phyloP scores from a whole-genome alignment of 1,140 invertebrate species.

The Plutomurus gul region DNA sequence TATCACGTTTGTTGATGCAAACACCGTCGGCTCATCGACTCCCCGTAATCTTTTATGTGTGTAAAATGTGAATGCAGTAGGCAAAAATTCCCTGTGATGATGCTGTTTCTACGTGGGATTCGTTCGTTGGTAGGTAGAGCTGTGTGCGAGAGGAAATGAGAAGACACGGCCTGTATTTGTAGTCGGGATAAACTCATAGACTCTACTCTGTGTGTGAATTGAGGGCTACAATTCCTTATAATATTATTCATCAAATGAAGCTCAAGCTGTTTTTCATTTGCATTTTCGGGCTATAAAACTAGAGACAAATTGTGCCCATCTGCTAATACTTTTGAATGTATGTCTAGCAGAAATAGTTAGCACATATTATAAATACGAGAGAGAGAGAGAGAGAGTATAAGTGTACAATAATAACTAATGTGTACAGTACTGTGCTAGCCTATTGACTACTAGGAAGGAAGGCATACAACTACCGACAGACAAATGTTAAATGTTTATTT shows the following conservation, averaged over 20 bases:
- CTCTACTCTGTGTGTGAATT: conserved; percentile 30
- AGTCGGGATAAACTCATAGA: background rate
- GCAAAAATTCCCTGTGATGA: no score
- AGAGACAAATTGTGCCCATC: conserved; percentile 51
- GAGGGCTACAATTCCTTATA: conserved; percentile 4
- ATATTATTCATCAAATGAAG: conserved; percentile 26
- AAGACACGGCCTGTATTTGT: background rate
- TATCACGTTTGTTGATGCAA: conserved; percentile 37
- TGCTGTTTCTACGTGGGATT: no score
- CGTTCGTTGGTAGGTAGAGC: no score
- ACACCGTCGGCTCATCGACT: conserved; percentile 18
- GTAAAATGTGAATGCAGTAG: conserved; percentile 1
- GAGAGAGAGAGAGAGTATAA: background rate
- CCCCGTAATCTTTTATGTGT: conserved; percentile 1
- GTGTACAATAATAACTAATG: background rate
- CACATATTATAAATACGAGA: no score
- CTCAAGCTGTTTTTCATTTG: conserved; percentile 47
- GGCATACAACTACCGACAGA: background rate
- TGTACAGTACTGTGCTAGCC: background rate
- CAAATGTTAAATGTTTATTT: conserved; percentile 9
- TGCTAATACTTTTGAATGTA: conserved; percentile 11
- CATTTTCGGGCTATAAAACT: conserved; percentile 47
- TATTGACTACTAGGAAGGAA: background rate
- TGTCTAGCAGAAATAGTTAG: background rate
- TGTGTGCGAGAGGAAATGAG: background rate